Conservation (phyloP, 1,140 invertebrate species). For the Danaus plexippus region DNA sequence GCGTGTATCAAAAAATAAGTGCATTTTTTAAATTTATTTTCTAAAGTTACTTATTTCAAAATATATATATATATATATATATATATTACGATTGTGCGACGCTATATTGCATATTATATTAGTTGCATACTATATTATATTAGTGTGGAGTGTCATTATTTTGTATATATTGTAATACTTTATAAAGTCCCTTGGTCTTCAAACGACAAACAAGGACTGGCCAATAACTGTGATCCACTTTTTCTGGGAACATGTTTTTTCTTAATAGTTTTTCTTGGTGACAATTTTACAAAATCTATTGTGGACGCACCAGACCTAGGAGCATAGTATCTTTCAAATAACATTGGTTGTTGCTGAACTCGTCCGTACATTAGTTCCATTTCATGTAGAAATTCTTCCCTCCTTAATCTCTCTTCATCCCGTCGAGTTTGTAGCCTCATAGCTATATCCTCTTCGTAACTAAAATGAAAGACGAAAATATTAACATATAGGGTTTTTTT, state of each 20-base stretch:
- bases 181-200: slow-evolving; percentile 6
- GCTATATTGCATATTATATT: too few species aligned
- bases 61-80: too few species aligned
- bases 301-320: slow-evolving; percentile 53
- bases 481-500: too few species aligned
- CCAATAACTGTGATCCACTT: slow-evolving; percentile 27
- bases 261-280: slow-evolving; percentile 47
- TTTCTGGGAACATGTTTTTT: slow-evolving; percentile 32
- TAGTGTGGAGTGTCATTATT: too few species aligned
- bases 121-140: too few species aligned
- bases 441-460: slow-evolving; percentile 78
- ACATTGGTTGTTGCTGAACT: slow-evolving; percentile 78
- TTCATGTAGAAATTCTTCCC: slow-evolving; percentile 76
- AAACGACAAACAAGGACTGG: slow-evolving; percentile 15
- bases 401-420: slow-evolving; percentile 77
- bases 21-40: too few species aligned
- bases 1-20: too few species aligned
- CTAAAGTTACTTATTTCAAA: too few species aligned
- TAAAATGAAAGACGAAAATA: slow-evolving; percentile 33
- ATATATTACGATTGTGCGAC: too few species aligned
- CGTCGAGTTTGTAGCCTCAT: slow-evolving; percentile 76
- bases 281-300: slow-evolving; percentile 39
- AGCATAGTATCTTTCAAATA: slow-evolving; percentile 80
- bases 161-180: too few species aligned
- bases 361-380: slow-evolving; percentile 81